phyloP scores from a whole-genome alignment of 2,113 vertebrate genomes.

The Eolophus roseicapilla region DNA sequence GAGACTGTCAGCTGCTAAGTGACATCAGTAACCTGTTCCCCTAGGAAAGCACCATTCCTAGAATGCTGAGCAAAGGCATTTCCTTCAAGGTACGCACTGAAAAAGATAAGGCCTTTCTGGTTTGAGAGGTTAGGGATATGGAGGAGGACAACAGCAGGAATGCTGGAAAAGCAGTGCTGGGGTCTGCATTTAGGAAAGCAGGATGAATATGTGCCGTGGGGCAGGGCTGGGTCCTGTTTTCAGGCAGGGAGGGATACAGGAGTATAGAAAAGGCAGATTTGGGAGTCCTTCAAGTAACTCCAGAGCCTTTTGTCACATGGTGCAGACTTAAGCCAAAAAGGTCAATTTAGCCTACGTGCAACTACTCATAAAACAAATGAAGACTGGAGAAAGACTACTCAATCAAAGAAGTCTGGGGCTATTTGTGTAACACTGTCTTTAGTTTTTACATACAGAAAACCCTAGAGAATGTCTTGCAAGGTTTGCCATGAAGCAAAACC shows the following conservation, averaged over 20 bases:
- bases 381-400: not conserved
- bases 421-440: not conserved
- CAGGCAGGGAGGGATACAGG: not conserved
- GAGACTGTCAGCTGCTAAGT: not conserved
- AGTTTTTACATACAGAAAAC: not conserved
- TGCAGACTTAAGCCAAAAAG: not conserved
- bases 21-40: not conserved
- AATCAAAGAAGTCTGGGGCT: not conserved
- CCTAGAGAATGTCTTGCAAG: not conserved
- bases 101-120: not conserved
- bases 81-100: fast-evolving
- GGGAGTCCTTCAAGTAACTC: not conserved
- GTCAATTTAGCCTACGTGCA: not conserved
- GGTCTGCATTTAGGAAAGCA: not conserved
- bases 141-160: not conserved
- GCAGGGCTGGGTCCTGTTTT: not conserved
- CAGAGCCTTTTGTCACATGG: not conserved
- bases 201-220: fast-evolving
- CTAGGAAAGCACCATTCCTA: not conserved
- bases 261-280: not conserved
- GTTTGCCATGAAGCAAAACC: not conserved
- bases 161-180: not conserved
- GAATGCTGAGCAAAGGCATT: not conserved
- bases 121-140: not conserved
- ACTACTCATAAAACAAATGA: not conserved